Percentiles rank a stretch among this genome's conserved stretches.
Evolutionary conservation across 2,797 vertebrate genomes (phyloP).

Genomic region (Taenioides sp.): DNA sequence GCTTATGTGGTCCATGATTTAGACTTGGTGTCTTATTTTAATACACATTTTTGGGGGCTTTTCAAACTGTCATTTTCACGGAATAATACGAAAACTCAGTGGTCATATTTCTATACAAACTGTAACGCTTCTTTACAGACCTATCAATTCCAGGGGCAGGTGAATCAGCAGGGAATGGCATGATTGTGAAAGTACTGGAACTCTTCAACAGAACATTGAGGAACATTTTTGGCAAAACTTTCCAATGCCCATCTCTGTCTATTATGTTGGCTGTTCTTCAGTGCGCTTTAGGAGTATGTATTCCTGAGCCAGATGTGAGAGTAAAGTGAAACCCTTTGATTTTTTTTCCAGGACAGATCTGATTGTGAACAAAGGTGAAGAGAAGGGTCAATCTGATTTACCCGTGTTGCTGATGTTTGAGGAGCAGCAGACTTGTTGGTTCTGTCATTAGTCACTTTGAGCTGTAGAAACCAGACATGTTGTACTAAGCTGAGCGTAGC

Average conservation of each 20-base stretch:
- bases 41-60: not conserved
- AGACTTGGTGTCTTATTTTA: not conserved
- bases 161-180: not conserved
- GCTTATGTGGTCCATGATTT: not conserved
- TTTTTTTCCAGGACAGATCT: not conserved
- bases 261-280: not conserved
- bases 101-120: not conserved
- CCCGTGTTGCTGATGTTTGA: not conserved
- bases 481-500: no score
- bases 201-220: not conserved
- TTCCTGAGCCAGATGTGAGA: not conserved
- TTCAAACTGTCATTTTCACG: not conserved
- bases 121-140: not conserved
- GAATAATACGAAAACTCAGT: not conserved
- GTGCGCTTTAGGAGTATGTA: not conserved
- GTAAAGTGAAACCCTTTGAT: not conserved
- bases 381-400: not conserved
- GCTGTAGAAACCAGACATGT: not conserved
- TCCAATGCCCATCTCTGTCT: not conserved
- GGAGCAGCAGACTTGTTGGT: not conserved
- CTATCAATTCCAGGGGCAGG: not conserved
- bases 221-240: not conserved
- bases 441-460: not conserved
- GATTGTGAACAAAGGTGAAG: not conserved
- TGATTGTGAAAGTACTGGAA: not conserved